These are phyloP conservation scores for Atherinomorus stipes DNA, from an alignment of 2,113 vertebrate species.

Conservation along the genomic window DNA sequence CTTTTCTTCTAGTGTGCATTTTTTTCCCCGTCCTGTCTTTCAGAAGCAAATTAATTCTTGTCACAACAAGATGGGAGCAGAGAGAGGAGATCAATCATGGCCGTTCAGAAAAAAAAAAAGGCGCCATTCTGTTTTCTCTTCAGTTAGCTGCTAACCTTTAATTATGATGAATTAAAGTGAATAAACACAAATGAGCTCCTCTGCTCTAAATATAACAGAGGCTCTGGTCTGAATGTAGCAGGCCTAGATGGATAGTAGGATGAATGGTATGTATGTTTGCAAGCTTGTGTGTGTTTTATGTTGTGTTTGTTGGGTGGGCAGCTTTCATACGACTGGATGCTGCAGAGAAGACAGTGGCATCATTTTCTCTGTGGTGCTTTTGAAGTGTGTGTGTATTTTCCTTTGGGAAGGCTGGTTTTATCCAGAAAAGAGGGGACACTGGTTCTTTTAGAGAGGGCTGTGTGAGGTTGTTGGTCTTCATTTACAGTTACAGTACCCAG, in stretches of 20 bases:
- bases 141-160: slow-evolving; percentile 51
- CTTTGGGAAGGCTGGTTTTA: neutral
- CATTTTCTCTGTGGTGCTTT: neutral
- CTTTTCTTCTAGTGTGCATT: slow-evolving; percentile 1
- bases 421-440: neutral
- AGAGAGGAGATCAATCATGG: slow-evolving; percentile 49
- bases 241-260: slow-evolving; percentile 20
- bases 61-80: slow-evolving; percentile 17
- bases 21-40: neutral
- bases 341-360: neutral
- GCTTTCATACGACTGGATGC: slow-evolving; percentile 11
- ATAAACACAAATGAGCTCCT: slow-evolving; percentile 38
- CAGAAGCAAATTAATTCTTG: slow-evolving; percentile 16
- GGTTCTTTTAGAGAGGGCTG: neutral
- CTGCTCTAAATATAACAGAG: slow-evolving; percentile 18
- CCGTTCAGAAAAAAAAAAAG: slow-evolving; percentile 5
- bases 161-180: slow-evolving; percentile 48
- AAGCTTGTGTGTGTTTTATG: slow-evolving; percentile 5
- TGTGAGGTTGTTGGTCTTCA: neutral
- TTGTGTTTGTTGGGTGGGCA: neutral
- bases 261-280: neutral
- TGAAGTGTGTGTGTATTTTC: neutral
- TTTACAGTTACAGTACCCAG: too few species aligned
- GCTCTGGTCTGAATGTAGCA: slow-evolving; percentile 21
- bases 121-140: neutral